Conservation (phyloP, 1,140 invertebrate species). For the Drosophila tani region DNA sequence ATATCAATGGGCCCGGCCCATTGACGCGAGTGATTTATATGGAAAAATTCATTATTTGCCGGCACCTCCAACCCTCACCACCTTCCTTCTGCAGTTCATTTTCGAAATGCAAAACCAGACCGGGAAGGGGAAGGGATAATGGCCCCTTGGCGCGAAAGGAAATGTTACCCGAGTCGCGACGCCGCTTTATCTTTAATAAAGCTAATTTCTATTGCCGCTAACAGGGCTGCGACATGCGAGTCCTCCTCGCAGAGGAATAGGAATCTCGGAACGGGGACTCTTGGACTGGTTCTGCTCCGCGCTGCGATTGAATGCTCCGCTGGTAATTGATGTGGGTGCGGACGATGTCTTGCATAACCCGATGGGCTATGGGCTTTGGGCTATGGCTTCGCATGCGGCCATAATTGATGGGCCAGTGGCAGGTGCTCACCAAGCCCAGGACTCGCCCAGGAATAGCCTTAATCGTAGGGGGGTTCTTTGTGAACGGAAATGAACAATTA, state of each 20-base stretch:
- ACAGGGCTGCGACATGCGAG: constrained; percentile 75
- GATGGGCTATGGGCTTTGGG: constrained; percentile 19
- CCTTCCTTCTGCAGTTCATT: constrained; percentile 49
- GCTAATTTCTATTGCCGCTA: constrained; percentile 80
- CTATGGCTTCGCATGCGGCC: constrained; percentile 52
- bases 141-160: constrained; percentile 64
- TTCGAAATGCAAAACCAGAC: constrained; percentile 68
- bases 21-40: constrained; percentile 82
- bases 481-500: constrained; percentile 39
- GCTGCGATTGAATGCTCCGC: constrained; percentile 55
- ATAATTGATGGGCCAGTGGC: constrained; percentile 72
- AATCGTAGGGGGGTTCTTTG: constrained; percentile 1
- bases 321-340: constrained; percentile 59
- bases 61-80: constrained; percentile 16
- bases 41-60: constrained; percentile 80
- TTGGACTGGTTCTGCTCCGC: no score
- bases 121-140: constrained; percentile 37
- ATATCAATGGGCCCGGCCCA: constrained; percentile 74
- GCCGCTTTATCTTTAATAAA: constrained; percentile 79
- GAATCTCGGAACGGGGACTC: constrained; percentile 27
- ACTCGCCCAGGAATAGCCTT: constrained; percentile 30
- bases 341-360: constrained; percentile 53
- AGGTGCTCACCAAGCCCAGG: constrained; percentile 66
- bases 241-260: constrained; percentile 19
- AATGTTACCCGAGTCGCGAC: constrained; percentile 56